phyloP scores from a whole-genome alignment of 1,140 invertebrate genomes.

The Schmidtea mediterranea region DNA sequence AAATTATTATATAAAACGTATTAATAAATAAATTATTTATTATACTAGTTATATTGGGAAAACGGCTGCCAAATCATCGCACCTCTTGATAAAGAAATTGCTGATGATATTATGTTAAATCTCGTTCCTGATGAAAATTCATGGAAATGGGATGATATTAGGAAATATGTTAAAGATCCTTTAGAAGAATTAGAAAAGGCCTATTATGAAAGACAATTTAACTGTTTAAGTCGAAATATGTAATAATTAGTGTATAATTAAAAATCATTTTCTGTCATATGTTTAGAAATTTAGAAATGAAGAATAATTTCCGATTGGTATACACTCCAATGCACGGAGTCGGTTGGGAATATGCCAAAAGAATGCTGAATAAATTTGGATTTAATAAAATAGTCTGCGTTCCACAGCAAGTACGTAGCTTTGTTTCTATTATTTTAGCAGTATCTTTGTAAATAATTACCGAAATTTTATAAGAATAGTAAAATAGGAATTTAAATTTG shows the following conservation, averaged over 20 bases:
- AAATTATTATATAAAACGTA: no score
- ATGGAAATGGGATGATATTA: constrained; percentile 34
- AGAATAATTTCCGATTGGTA: not conserved
- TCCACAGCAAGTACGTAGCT: constrained; percentile 30
- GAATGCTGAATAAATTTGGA: constrained; percentile 44
- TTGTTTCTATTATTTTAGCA: no score
- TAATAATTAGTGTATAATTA: constrained; percentile 8
- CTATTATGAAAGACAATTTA: constrained; percentile 38
- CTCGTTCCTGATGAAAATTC: constrained; percentile 40
- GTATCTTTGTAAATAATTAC: no score
- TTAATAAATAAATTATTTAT: no score
- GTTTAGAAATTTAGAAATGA: constrained; percentile 31
- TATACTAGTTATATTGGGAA: constrained; percentile 41
- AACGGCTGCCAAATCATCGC: constrained; percentile 76
- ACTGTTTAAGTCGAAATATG: constrained; percentile 19
- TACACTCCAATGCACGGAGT: constrained; percentile 97
- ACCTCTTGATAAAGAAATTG: constrained; percentile 64
- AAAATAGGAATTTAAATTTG: no score
- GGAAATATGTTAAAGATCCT: constrained; percentile 20
- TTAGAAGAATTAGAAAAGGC: constrained; percentile 31
- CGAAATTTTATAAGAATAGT: no score
- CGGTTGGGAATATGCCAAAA: constrained; percentile 46
- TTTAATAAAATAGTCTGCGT: constrained; percentile 52
- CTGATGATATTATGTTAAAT: constrained; percentile 45
- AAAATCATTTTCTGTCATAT: constrained; percentile 8